Evolutionary conservation across 2,888 invertebrate genomes (phyloP).

Genomic region (Osmoderma eremita): DNA sequence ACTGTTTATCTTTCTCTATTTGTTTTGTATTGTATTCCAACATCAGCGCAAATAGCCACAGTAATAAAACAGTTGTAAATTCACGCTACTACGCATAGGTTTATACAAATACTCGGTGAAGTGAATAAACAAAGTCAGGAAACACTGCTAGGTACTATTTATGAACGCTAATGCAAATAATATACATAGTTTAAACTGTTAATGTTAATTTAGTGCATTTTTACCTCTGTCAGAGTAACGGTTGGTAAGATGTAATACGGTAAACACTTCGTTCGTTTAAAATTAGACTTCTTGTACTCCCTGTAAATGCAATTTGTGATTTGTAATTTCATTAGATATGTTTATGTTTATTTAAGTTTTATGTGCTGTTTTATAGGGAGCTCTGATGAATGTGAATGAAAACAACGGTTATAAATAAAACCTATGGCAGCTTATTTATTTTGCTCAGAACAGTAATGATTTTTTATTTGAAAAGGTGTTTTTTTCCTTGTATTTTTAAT

Average conservation of each 20-base stretch:
- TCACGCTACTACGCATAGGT: not conserved
- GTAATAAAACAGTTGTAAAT: conserved; percentile 15
- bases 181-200: conserved; percentile 8
- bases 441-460: too few species aligned
- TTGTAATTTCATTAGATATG: too few species aligned
- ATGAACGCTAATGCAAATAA: conserved; percentile 13
- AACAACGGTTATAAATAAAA: too few species aligned
- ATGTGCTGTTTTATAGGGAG: too few species aligned
- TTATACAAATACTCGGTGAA: conserved; percentile 11
- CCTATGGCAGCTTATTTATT: too few species aligned
- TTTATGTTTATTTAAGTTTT: too few species aligned
- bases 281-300: not conserved
- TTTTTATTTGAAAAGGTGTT: too few species aligned
- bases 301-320: not conserved
- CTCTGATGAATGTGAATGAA: too few species aligned
- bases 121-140: conserved; percentile 1
- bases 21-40: not conserved
- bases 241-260: not conserved
- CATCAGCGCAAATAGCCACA: not conserved
- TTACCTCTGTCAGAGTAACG: not conserved
- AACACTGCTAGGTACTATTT: not conserved
- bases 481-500: too few species aligned
- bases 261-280: not conserved
- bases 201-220: conserved; percentile 18
- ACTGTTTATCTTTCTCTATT: too few species aligned